phyloP scores from a whole-genome alignment of 2,113 vertebrate genomes.

The Panurus biarmicus region DNA sequence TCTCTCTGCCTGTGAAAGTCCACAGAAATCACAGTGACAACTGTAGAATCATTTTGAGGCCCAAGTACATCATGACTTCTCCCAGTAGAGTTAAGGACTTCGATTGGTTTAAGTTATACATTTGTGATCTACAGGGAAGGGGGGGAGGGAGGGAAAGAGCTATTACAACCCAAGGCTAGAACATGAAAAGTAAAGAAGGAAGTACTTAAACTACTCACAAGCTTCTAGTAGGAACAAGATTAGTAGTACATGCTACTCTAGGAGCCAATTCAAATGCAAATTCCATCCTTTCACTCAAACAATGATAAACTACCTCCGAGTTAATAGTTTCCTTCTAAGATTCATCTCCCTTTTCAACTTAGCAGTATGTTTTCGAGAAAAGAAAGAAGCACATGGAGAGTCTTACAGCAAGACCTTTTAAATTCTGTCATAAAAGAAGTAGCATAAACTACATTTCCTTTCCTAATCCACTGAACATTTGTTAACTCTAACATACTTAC shows the following conservation, averaged over 20 bases:
- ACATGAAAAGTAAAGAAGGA: constrained; percentile 78
- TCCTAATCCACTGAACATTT: constrained; percentile 83
- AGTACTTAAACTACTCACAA: constrained; percentile 82
- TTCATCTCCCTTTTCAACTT: constrained; percentile 87
- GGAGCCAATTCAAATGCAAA: constrained; percentile 94
- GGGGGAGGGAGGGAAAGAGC: constrained; percentile 50
- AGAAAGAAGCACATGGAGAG: constrained; percentile 75
- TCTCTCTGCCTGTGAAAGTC: not conserved
- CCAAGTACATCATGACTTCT: not conserved
- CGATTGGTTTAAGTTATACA: constrained; percentile 63
- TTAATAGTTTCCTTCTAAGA: constrained; percentile 96
- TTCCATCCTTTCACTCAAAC: constrained; percentile 84
- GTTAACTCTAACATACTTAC: constrained; percentile 65
- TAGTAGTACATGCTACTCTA: constrained; percentile 83
- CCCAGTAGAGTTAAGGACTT: constrained; percentile 28
- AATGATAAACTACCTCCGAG: constrained; percentile 97
- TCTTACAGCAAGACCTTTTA: constrained; percentile 87
- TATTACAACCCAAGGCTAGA: constrained; percentile 57
- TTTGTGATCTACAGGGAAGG: constrained; percentile 44
- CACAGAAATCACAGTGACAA: not conserved
- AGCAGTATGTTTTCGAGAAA: constrained; percentile 79
- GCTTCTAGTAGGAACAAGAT: constrained; percentile 83
- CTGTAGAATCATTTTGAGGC: not conserved
- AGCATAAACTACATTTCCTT: constrained; percentile 81
- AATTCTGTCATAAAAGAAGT: constrained; percentile 77